A percentile compares a stretch with the other conserved stretches of the same genome.
Conservation (phyloP, 2,113 vertebrate species). For the Calyptomena viridis region DNA sequence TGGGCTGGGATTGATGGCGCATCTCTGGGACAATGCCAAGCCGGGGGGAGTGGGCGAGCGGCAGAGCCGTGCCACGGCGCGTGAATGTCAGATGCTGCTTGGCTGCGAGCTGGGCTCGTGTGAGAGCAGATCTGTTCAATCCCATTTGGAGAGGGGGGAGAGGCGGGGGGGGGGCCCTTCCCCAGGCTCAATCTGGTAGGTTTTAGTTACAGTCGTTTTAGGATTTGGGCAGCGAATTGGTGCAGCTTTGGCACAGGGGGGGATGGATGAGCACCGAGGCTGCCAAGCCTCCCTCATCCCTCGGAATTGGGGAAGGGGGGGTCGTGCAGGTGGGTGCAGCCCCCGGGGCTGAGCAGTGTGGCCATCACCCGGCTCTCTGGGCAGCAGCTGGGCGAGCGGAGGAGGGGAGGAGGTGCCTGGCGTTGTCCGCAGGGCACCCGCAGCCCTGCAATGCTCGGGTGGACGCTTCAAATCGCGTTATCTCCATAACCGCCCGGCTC, state of each 20-base stretch:
- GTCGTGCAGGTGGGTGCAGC: neutral
- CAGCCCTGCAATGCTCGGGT: slow-evolving; percentile 48
- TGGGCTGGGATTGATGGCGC: neutral
- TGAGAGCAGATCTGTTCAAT: slow-evolving; percentile 41
- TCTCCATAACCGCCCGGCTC: slow-evolving; percentile 51
- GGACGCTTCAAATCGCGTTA: slow-evolving; percentile 59
- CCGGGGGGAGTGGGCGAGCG: slow-evolving; percentile 25
- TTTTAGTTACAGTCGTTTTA: slow-evolving; percentile 57
- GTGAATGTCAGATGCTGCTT: slow-evolving; percentile 58
- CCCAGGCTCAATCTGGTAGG: slow-evolving; percentile 44
- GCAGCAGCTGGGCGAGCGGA: slow-evolving; percentile 12
- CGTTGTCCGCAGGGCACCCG: slow-evolving; percentile 44
- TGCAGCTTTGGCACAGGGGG: slow-evolving; percentile 5
- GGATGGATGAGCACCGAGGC: neutral
- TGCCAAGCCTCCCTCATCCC: slow-evolving; percentile 16
- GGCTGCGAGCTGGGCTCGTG: slow-evolving; percentile 31
- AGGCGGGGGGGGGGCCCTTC: neutral
- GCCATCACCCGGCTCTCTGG: neutral
- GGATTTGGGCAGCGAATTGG: slow-evolving; percentile 50
- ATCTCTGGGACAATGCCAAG: neutral
- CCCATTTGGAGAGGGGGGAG: slow-evolving; percentile 15
- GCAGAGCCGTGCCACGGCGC: slow-evolving; percentile 38
- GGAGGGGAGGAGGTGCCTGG: slow-evolving; percentile 33
- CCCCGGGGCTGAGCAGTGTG: neutral
- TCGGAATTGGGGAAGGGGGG: neutral